Percentiles rank a stretch among this genome's conserved stretches.
Evolutionary conservation across 2,113 vertebrate species (phyloP).

Genomic region (Pseudorasbora parva): DNA sequence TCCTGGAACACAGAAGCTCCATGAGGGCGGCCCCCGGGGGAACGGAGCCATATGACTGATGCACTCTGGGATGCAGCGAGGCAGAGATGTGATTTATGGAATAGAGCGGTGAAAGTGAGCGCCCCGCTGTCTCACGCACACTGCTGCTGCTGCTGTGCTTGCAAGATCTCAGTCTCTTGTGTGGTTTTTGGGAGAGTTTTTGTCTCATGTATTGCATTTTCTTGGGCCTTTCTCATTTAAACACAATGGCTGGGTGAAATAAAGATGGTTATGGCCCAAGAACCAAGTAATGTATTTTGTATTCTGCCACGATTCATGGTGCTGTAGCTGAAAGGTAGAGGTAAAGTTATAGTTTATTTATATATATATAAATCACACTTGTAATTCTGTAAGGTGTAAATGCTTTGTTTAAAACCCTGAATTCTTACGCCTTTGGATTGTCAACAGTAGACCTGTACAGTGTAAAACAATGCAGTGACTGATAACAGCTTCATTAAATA

Average conservation of each 20-base stretch:
- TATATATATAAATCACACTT: background rate
- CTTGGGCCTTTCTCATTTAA: background rate
- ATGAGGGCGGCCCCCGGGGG: background rate
- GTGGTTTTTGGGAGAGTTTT: background rate
- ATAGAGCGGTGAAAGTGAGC: slow-evolving; percentile 16
- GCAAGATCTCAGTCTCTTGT: slow-evolving; percentile 8
- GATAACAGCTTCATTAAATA: background rate
- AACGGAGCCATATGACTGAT: slow-evolving; percentile 30
- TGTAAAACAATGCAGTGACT: background rate
- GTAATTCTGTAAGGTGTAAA: background rate
- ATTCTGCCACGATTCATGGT: background rate
- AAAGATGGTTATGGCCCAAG: background rate
- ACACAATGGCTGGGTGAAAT: background rate
- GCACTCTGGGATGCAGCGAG: background rate
- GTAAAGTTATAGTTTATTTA: background rate
- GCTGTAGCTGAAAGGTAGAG: background rate
- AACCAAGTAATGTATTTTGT: background rate
- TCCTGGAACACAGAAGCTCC: slow-evolving; percentile 17
- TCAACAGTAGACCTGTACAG: background rate
- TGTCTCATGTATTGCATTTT: background rate
- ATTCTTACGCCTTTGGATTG: background rate
- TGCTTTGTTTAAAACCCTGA: background rate
- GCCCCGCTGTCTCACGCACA: background rate
- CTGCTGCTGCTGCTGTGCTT: slow-evolving; percentile 1
- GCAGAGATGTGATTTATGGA: slow-evolving; percentile 32